Percentiles rank a stretch among this genome's conserved stretches.
phyloP scores from a whole-genome alignment of 64 coral and sea anemone genomes.

The Catalaphyllia jardinei region DNA sequence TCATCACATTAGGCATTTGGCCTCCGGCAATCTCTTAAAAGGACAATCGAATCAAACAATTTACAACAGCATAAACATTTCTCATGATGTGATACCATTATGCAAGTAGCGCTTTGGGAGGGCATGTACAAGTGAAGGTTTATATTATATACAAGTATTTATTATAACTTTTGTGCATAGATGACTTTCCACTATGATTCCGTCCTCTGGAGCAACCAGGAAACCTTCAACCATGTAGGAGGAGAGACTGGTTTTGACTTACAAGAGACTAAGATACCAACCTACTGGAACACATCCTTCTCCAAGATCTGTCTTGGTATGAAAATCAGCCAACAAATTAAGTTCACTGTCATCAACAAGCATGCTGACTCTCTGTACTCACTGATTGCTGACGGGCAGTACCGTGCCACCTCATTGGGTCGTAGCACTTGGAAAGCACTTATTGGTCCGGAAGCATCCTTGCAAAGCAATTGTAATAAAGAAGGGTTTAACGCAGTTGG shows the following conservation, averaged over 20 bases:
- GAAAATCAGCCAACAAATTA: background rate
- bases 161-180: background rate
- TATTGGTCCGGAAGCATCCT: background rate
- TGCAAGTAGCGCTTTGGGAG: too few relatives aligned
- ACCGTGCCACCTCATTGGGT: constrained; percentile 7
- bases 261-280: constrained; percentile 35
- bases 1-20: too few relatives aligned
- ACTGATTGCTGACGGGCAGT: constrained; percentile 19
- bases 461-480: constrained; percentile 28
- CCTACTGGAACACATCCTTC: constrained; percentile 40
- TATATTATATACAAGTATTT: too few relatives aligned
- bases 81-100: too few relatives aligned
- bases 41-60: too few relatives aligned
- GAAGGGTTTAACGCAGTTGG: constrained; percentile 34
- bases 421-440: constrained; percentile 33
- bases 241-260: constrained; percentile 32
- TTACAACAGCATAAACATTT: too few relatives aligned
- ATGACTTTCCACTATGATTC: constrained; percentile 36
- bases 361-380: constrained; percentile 1
- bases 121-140: too few relatives aligned
- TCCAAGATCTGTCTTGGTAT: constrained; percentile 48
- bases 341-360: background rate
- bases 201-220: constrained; percentile 9
- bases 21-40: too few relatives aligned
- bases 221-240: background rate